Evolutionary conservation across 2,113 vertebrate species (phyloP).

Genomic region (Xenopus laevis): DNA sequence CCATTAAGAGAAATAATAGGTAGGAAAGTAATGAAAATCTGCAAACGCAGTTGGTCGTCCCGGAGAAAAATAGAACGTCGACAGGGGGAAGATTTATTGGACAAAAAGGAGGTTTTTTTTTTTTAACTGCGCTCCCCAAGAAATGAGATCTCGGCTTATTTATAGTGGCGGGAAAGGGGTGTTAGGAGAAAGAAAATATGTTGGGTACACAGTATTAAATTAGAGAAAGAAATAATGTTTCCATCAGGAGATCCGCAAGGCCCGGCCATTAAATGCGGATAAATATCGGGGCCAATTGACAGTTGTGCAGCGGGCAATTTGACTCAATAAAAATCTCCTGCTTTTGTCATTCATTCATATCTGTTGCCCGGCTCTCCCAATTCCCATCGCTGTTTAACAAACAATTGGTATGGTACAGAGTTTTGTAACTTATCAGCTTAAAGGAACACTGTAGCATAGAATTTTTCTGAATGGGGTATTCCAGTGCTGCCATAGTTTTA

Average conservation of each 20-base stretch:
- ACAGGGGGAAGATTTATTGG: constrained; percentile 62
- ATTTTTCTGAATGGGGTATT: too few species aligned
- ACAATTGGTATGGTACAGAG: too few species aligned
- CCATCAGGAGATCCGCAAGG: background rate
- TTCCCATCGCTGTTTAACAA: too few species aligned
- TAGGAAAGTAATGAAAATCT: constrained; percentile 77
- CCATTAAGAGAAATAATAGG: constrained; percentile 85
- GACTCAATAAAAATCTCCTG: constrained; percentile 6
- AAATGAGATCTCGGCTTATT: constrained; percentile 62
- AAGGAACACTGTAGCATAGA: too few species aligned
- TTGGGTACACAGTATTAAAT: constrained; percentile 28
- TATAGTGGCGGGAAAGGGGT: constrained; percentile 55
- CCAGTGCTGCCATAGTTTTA: too few species aligned
- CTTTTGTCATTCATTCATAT: background rate
- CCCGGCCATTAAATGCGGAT: background rate
- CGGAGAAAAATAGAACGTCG: constrained; percentile 65
- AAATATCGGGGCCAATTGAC: background rate
- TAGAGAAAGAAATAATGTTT: background rate
- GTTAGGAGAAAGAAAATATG: constrained; percentile 40
- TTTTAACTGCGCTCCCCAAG: constrained; percentile 47
- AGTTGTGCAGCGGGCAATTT: background rate
- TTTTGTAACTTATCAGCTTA: too few species aligned
- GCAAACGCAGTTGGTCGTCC: constrained; percentile 75
- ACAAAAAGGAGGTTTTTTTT: constrained; percentile 60
- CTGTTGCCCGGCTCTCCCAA: too few species aligned